Conservation (phyloP, 2,113 vertebrate genomes). For the Desmodus rotundus region DNA sequence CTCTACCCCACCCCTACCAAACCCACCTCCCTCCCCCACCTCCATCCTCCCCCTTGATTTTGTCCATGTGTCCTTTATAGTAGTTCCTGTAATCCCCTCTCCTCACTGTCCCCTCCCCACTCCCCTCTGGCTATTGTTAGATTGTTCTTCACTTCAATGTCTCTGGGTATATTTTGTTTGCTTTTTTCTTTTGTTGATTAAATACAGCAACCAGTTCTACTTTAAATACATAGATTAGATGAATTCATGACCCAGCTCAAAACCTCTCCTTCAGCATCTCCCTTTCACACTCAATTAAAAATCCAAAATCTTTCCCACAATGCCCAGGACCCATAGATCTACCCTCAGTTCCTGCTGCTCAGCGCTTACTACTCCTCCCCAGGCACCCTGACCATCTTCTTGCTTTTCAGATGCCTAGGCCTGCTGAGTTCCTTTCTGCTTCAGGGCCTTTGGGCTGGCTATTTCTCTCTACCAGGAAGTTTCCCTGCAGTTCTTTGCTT, state of each 20-base stretch:
- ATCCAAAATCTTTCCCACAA: neutral
- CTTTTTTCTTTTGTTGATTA: too few relatives aligned
- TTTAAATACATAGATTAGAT: neutral
- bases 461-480: neutral
- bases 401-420: neutral
- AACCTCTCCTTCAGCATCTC: neutral
- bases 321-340: neutral
- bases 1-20: too few relatives aligned
- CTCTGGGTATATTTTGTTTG: too few relatives aligned
- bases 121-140: too few relatives aligned
- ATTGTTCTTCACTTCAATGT: too few relatives aligned
- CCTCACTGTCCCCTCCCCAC: too few relatives aligned
- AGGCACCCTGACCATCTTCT: neutral
- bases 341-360: neutral
- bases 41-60: too few relatives aligned
- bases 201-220: neutral
- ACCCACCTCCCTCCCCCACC: too few relatives aligned
- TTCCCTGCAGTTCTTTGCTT: neutral
- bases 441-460: neutral
- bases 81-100: too few relatives aligned
- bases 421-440: neutral
- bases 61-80: too few relatives aligned
- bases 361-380: neutral
- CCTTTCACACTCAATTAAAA: neutral
- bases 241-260: neutral